Percentiles rank a stretch among this genome's conserved stretches.
These are phyloP conservation scores for Siderastrea siderea DNA, from an alignment of 92 coral and sea anemone species.

Conservation along the genomic window DNA sequence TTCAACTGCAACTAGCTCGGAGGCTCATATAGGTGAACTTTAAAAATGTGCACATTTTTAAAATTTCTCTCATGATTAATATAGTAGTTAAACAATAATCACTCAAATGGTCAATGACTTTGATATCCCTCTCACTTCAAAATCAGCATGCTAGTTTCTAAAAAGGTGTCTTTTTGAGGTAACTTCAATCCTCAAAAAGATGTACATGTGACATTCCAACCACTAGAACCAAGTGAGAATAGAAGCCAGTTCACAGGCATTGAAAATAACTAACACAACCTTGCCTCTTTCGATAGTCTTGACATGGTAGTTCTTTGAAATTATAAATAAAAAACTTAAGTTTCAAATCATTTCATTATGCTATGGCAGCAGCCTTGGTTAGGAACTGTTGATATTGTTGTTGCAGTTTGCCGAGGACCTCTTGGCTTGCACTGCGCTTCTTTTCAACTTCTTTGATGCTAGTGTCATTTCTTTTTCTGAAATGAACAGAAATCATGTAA, in stretches of 20 bases:
- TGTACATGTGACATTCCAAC: no score
- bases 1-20: no score
- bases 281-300: background rate
- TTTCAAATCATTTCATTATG: constrained; percentile 23
- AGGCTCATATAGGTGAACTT: no score
- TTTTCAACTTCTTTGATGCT: constrained; percentile 90
- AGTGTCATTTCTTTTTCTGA: constrained; percentile 91
- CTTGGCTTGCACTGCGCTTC: constrained; percentile 81
- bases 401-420: constrained; percentile 86
- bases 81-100: no score
- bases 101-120: no score
- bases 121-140: no score
- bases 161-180: no score
- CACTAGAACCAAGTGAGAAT: background rate
- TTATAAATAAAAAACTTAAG: constrained; percentile 20
- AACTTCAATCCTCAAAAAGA: no score
- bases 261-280: background rate
- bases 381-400: constrained; percentile 95
- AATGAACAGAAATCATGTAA: background rate
- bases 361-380: constrained; percentile 87
- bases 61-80: no score
- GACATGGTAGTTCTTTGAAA: background rate
- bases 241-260: background rate
- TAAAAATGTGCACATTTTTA: no score
- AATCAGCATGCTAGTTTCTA: no score